phyloP scores from a whole-genome alignment of 2,797 vertebrate genomes.

The Gallinago nigripennis region DNA sequence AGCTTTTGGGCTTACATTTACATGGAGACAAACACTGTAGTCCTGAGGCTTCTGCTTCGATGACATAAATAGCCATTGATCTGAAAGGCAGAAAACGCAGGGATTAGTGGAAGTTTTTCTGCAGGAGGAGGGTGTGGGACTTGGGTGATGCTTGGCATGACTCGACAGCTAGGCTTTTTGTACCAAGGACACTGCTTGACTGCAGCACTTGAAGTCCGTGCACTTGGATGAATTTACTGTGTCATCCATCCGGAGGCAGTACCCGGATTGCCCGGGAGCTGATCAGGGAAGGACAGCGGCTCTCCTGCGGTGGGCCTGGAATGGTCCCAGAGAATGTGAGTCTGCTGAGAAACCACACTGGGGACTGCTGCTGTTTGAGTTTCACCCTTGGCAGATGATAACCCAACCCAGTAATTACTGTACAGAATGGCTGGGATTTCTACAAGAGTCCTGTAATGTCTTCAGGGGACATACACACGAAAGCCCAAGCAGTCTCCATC shows the following conservation, averaged over 20 bases:
- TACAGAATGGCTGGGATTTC: background rate
- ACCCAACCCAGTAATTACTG: background rate
- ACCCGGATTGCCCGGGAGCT: background rate
- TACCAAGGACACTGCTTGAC: background rate
- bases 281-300: background rate
- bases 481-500: background rate
- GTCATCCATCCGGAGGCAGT: background rate
- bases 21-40: background rate
- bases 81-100: background rate
- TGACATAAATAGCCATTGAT: background rate
- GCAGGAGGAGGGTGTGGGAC: background rate
- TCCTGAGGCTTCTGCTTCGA: background rate
- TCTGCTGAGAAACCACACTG: background rate
- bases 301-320: background rate
- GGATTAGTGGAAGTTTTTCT: background rate
- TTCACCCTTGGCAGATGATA: background rate
- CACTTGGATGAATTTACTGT: background rate
- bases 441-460: background rate
- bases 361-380: background rate
- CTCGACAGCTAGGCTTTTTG: background rate
- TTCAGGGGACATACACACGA: background rate
- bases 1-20: background rate
- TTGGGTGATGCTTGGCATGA: background rate
- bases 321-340: background rate
- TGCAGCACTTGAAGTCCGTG: background rate